A percentile compares a stretch with the other conserved stretches of the same genome.
These are phyloP conservation scores for Callaeas wilsoni DNA, from an alignment of 2,113 vertebrate genomes.

Conservation along the genomic window DNA sequence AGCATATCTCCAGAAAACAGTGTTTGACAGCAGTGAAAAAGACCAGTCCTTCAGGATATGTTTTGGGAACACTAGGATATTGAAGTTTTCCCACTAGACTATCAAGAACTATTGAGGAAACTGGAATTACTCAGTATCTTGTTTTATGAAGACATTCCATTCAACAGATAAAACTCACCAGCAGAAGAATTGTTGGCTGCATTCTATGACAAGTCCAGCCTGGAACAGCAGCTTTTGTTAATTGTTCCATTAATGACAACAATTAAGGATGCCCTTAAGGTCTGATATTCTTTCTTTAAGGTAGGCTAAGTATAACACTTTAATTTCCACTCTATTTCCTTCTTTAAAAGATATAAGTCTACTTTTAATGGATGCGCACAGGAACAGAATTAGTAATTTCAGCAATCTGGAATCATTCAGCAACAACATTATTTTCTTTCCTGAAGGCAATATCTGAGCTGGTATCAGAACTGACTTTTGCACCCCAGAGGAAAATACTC, in stretches of 20 bases:
- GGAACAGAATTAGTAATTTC: not conserved
- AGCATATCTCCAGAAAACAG: not conserved
- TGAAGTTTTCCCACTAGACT: not conserved
- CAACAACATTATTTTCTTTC: not conserved
- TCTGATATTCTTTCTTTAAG: not conserved
- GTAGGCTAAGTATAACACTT: not conserved
- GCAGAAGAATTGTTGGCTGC: not conserved
- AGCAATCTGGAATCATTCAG: not conserved
- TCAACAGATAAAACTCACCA: not conserved
- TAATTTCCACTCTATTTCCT: slow-evolving; percentile 19
- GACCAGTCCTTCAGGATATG: not conserved
- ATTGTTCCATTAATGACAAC: not conserved
- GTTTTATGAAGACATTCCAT: not conserved
- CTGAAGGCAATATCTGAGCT: not conserved
- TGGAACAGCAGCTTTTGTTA: not conserved
- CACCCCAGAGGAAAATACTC: not conserved
- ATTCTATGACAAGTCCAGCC: not conserved
- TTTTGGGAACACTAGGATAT: not conserved
- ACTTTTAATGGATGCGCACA: not conserved
- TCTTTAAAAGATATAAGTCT: not conserved
- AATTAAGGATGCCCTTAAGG: not conserved
- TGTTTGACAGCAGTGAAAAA: not conserved
- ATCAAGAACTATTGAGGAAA: not conserved
- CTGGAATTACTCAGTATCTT: not conserved
- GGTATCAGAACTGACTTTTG: not conserved